Evolutionary conservation across 1,140 invertebrate species (phyloP), one percentile per base, ranked within the genome.

Genomic region (Drosophila murphyi): DNA sequence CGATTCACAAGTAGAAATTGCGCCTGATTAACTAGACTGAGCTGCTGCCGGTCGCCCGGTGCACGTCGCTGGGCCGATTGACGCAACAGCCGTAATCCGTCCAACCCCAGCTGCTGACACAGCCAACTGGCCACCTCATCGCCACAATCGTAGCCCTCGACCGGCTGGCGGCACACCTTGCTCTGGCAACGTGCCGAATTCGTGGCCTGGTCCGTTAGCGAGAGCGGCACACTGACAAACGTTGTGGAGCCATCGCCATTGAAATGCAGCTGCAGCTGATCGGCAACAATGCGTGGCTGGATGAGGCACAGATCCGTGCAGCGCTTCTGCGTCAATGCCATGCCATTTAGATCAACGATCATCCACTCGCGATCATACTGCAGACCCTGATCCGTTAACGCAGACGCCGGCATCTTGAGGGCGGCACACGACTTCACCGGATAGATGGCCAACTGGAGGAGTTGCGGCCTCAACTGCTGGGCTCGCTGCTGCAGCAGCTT

Each of bases 401-500:
- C 37, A 1, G 0, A n/a, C 78, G 68, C 5, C 62, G 93, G 78
- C 51, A 97, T 93, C 92, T 95, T 94, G 76, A 96, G 96, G 39
- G 96, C 95, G 2, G 94, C 97, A 93, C 98, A 99, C 0, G 98
- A 99, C 93, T 99, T 99, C 2, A 99, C 95, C 2, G 98, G 98
- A 93, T 97, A 99, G 52, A 99, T 93, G 88, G 95, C 96, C 57
- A 99, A 95, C 87, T 96, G 93, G 20, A 94, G 91, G 48, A 95
- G 90, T 0, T 81, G 73, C 0, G 88, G 82, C 0, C 79, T 56
- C 20, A 91, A 6, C 0, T 43, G 60, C 35, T 81, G 60, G 1
- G 82, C 78, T 0, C 90, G 67, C 20, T 80, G 43, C 57, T 88
- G 73, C 2, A 92, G 59, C 3, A 54, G 59, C 8, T 72, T 55